Base-by-base conservation (phyloP, 2,113 vertebrate species). In the Emydura subglobosa region DNA sequence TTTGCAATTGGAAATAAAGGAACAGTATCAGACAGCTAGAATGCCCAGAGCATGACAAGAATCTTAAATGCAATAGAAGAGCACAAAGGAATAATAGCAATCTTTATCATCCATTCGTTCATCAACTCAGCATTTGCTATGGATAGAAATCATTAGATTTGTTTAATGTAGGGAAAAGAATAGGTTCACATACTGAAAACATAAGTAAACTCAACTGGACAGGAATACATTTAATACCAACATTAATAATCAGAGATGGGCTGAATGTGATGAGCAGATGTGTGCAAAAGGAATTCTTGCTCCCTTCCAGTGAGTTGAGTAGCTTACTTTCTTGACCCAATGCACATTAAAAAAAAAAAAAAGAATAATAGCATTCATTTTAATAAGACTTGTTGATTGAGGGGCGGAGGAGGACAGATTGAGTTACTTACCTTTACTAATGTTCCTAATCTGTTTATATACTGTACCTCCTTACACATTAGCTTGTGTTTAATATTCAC, bases 311-410 rank as follows among this genome's bases (percentile, higher is more conserved):
- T 93, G 92, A 95, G 44, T 14, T 84, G 93, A 82, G 16, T 90
- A 78, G 91, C 76, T 96, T 96, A 80, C 27, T 95, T 91, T 96
- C 90, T 92, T 50, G 95, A 82, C 27, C 76, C 27, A 44, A 85
- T 90, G 91, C 65, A 87, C 87, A 39, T 72, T 39, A 61, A 51
- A 85, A 54, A 44, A 47, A 47, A 47, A 94, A 89, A 96, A 84
- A 87, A 87, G 96, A 96, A 94, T 87, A 97, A 86, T 9, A 51
- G 95, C 79, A 91, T 97, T 97, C 96, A 96, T 97, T 98, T 98
- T 96, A 96, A 97, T 96, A 97, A 96, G 76, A 31, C 16, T 85
- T 96, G 92, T 96, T 96, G 82, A 93, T 90, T 72, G n/a, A 72
- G 16, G 8, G 65, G n/a, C 9, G 85, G 50, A 27, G 59, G 55